Evolutionary conservation across 2,888 invertebrate species (phyloP), one percentile per base, ranked within the genome.

Genomic region (Oeneis ivallda): DNA sequence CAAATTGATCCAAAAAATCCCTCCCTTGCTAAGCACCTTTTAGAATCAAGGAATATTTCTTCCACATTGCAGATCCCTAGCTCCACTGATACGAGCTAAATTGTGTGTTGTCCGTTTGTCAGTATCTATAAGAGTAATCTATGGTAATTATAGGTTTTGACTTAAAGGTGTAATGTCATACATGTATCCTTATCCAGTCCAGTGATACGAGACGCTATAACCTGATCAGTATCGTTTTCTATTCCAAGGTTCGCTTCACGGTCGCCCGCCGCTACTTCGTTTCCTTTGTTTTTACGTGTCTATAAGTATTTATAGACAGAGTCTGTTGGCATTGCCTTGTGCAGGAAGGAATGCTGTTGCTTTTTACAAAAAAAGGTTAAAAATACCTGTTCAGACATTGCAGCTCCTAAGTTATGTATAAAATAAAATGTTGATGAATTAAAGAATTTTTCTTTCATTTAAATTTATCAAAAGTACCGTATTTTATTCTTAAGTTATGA

Each of bases 201-300:
- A 45, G 11, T 53, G 54, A 41, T 39, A 19, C 54, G 59, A 60
- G 47, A 66, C 66, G 59, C 41, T 41, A 62, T 43, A 57, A 66
- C 66, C 15, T 50, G 63, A 66, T 66, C 63, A 57, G 66, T 68
- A 57, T 68, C 60, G 43, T 64, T 68, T 68, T 61, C 63, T 66
- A 60, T 56, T 19, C 52, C 68, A 66, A 68, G 66, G 66, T 52
- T 47, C 17, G 2, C 19, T 53, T 61, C 66, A 68, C 41, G 68
- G 66, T 47, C 63, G 52, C 7, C 39, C 34, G 15, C 43, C n/a
- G 15, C 15, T 43, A 45, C 17, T 26, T 63, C 39, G 52, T 64
- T 64, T 57, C 15, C 50, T 49, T 57, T 63, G 50, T 68, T 63
- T 59, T 50, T 66, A 49, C 56, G 19, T 6, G n/a, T 41, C 39